A percentile compares a stretch with the other conserved stretches of the same genome.
These are phyloP conservation scores for Ips nitidus DNA, from an alignment of 1,140 invertebrate species.

Conservation along the genomic window DNA sequence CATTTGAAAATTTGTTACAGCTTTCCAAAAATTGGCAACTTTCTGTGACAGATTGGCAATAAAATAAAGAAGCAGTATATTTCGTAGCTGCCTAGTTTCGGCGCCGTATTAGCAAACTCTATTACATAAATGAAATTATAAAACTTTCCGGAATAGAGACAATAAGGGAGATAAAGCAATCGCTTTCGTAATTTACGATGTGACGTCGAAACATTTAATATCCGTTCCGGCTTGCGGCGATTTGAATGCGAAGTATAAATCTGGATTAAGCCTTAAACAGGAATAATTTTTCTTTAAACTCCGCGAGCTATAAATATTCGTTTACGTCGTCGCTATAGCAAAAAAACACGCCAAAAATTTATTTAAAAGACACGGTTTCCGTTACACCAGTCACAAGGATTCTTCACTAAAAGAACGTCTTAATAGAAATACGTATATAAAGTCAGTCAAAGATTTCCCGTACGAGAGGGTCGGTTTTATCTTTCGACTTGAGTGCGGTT, in stretches of 20 bases:
- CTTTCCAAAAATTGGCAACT: too few species aligned
- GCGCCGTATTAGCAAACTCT: not conserved
- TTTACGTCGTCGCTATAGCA: slow-evolving; percentile 7
- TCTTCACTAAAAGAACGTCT: slow-evolving; percentile 4
- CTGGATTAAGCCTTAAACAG: slow-evolving; percentile 21
- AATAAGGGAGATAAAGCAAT: slow-evolving; percentile 3
- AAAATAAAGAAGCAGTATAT: too few species aligned
- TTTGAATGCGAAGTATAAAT: slow-evolving; percentile 21
- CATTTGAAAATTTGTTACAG: too few species aligned
- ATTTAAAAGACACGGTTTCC: not conserved
- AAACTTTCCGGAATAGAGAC: not conserved
- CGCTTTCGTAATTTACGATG: slow-evolving; percentile 9
- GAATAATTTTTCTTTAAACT: slow-evolving; percentile 21
- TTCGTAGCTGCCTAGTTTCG: too few species aligned
- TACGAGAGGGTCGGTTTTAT: slow-evolving; percentile 7
- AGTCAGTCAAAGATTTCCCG: not conserved
- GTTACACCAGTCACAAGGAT: not conserved
- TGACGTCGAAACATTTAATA: slow-evolving; percentile 21
- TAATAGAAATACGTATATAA: slow-evolving; percentile 8
- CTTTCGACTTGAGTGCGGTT: slow-evolving; percentile 7
- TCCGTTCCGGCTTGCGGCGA: slow-evolving; percentile 6
- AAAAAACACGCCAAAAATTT: not conserved
- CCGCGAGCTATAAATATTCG: slow-evolving; percentile 15
- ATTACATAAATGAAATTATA: not conserved
- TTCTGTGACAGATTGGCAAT: too few species aligned